These are phyloP conservation scores for Calameuta pallipes DNA, from an alignment of 2,888 invertebrate genomes.

Conservation along the genomic window DNA sequence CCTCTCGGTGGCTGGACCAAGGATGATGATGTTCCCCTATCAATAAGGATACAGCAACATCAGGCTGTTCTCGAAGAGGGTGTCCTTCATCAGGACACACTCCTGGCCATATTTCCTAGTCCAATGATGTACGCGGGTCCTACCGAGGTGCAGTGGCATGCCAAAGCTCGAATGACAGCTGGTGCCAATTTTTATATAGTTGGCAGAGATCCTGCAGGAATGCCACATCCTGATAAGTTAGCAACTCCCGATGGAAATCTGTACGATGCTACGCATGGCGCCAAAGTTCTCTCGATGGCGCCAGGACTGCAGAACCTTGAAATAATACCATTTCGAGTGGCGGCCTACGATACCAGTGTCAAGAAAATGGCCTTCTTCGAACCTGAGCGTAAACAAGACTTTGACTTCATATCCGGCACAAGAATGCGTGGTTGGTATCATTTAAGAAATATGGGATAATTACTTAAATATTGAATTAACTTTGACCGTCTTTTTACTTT, in stretches of 20 bases:
- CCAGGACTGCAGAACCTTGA: constrained; percentile 90
- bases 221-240: constrained; percentile 85
- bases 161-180: constrained; percentile 91
- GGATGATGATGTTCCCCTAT: constrained; percentile 95
- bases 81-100: constrained; percentile 85
- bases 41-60: constrained; percentile 89
- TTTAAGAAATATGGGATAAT: neutral
- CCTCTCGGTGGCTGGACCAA: constrained; percentile 97
- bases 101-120: constrained; percentile 96
- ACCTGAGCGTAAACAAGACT: constrained; percentile 86
- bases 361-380: constrained; percentile 94
- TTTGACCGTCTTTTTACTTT: neutral
- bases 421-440: constrained; percentile 81
- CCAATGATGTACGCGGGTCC: constrained; percentile 99
- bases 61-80: constrained; percentile 88
- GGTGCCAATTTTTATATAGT: constrained; percentile 98
- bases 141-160: constrained; percentile 95
- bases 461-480: neutral
- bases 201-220: constrained; percentile 96
- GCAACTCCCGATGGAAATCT: constrained; percentile 79
- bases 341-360: constrained; percentile 89
- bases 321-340: constrained; percentile 96
- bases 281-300: constrained; percentile 89
- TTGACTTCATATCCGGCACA: constrained; percentile 95
- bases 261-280: constrained; percentile 92